Evolutionary conservation across 1,140 invertebrate genomes (phyloP).

Genomic region (Chymomyza costata): DNA sequence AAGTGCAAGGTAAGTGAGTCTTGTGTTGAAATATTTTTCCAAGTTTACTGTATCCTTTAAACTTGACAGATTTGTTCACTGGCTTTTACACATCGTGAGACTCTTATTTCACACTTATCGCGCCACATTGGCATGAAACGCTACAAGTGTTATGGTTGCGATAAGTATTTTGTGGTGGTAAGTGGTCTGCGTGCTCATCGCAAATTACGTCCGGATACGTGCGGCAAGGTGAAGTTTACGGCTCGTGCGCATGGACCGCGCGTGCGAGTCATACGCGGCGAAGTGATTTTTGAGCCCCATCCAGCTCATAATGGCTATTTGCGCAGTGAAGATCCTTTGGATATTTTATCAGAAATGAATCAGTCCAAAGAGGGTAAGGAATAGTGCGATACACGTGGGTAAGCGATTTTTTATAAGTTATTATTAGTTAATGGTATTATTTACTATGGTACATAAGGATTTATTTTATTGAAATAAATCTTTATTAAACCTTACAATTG

Average conservation of each 20-base stretch:
- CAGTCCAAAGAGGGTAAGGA: too few relatives aligned
- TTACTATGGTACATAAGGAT: too few relatives aligned
- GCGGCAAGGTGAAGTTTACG: slow-evolving; percentile 65
- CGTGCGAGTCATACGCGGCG: slow-evolving; percentile 59
- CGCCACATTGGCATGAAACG: slow-evolving; percentile 74
- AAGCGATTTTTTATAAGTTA: too few relatives aligned
- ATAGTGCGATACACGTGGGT: too few relatives aligned
- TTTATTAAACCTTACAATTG: too few relatives aligned
- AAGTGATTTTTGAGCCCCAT: slow-evolving; percentile 62
- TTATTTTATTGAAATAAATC: too few relatives aligned
- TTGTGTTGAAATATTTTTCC: not conserved
- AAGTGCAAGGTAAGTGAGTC: slow-evolving; percentile 82
- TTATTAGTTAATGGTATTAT: too few relatives aligned
- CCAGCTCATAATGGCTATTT: slow-evolving; percentile 63
- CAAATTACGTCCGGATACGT: slow-evolving; percentile 58
- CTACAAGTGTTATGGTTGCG: slow-evolving; percentile 70
- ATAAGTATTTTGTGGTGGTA: slow-evolving; percentile 67
- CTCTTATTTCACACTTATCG: slow-evolving; percentile 64
- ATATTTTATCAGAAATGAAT: slow-evolving; percentile 47
- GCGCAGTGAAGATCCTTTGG: slow-evolving; percentile 62
- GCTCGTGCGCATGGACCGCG: slow-evolving; percentile 64
- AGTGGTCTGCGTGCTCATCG: slow-evolving; percentile 68
- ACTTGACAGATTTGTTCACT: slow-evolving; percentile 52
- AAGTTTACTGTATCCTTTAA: not conserved
- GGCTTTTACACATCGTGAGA: slow-evolving; percentile 67